Percentiles rank a stretch among this genome's conserved stretches.
Conservation (phyloP, 37 sponge, comb jelly and placozoan species). For the Tethya wilhelma region DNA sequence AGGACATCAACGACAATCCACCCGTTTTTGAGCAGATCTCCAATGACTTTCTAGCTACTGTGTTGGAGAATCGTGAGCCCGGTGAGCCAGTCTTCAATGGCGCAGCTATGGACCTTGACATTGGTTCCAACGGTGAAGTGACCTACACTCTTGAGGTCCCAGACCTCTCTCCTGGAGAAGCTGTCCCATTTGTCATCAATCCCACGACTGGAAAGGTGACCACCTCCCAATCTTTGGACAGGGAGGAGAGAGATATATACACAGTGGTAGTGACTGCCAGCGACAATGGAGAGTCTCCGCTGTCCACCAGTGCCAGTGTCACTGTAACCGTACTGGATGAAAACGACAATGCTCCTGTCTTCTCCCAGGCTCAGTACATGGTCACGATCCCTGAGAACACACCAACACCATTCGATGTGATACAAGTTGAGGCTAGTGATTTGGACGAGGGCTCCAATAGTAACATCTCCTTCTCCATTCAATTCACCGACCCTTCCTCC, state of each 20-base stretch:
- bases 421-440: conserved; percentile 30
- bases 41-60: no score
- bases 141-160: background rate
- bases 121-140: conserved; percentile 32
- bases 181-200: conserved; percentile 16
- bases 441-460: conserved; percentile 40
- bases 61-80: conserved; percentile 6
- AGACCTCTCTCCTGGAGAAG: background rate
- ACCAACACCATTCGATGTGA: background rate
- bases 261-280: conserved; percentile 28
- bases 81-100: background rate
- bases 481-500: background rate
- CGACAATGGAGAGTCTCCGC: conserved; percentile 46
- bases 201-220: conserved; percentile 9
- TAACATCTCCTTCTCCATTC: conserved; percentile 30
- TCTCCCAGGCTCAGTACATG: conserved; percentile 14
- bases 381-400: conserved; percentile 23
- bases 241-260: conserved; percentile 11
- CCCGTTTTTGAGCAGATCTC: conserved; percentile 31
- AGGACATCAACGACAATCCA: conserved; percentile 71
- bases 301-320: background rate
- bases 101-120: conserved; percentile 38
- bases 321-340: conserved; percentile 37
- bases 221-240: conserved; percentile 32
- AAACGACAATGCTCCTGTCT: conserved; percentile 83